These are phyloP conservation scores for Odontesthes bonariensis DNA, from an alignment of 2,113 vertebrate species.

Conservation along the genomic window DNA sequence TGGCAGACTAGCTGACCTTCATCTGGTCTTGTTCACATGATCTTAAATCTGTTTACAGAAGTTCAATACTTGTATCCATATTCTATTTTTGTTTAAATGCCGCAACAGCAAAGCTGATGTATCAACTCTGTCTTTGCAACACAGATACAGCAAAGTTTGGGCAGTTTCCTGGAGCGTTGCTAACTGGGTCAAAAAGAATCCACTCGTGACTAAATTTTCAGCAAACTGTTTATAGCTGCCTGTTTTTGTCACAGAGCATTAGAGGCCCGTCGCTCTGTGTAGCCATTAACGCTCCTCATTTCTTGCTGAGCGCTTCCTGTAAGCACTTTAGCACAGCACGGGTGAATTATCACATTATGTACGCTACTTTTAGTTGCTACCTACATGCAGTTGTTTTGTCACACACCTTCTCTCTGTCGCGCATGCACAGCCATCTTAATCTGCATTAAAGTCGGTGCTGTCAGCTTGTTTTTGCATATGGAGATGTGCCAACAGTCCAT, in stretches of 20 bases:
- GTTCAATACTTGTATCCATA: neutral
- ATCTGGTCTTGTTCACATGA: neutral
- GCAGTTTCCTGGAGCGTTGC: neutral
- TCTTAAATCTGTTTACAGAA: neutral
- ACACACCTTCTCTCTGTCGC: neutral
- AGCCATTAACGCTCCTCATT: neutral
- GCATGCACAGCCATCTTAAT: neutral
- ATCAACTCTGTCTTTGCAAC: neutral
- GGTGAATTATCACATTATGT: constrained; percentile 21
- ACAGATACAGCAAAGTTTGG: neutral
- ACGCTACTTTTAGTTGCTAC: neutral
- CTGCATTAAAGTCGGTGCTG: neutral
- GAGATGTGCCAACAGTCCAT: neutral
- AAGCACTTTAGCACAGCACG: neutral
- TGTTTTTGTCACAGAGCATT: neutral
- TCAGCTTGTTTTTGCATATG: neutral
- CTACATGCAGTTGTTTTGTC: neutral
- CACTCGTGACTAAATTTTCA: constrained; percentile 18
- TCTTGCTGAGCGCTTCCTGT: neutral
- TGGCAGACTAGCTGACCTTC: neutral
- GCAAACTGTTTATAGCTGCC: neutral
- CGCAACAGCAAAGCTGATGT: neutral
- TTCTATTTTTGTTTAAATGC: neutral
- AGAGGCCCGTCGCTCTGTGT: neutral
- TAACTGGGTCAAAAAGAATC: constrained; percentile 34